Conservation (phyloP, 1,140 invertebrate genomes). For the Leptinotarsa defecta region DNA sequence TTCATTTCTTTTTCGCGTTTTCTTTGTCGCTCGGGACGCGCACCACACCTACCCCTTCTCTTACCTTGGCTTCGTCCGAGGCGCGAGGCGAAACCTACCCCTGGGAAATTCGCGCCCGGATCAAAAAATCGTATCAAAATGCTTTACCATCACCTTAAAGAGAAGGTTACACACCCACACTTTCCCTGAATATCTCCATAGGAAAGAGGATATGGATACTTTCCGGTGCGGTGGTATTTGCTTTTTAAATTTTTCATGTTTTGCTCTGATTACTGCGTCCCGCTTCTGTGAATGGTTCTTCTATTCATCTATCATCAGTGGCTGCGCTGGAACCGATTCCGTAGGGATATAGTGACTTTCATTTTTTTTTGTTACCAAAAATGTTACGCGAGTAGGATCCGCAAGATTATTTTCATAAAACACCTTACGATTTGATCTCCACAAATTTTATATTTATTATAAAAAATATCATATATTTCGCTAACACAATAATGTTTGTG, state of each 20-base stretch:
- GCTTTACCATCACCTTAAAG: conserved; percentile 31
- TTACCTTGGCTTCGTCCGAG: conserved; percentile 22
- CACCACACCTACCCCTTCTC: not conserved
- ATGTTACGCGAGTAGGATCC: no score
- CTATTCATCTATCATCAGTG: conserved; percentile 3
- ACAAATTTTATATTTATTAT: no score
- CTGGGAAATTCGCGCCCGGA: conserved; percentile 38
- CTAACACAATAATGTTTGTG: no score
- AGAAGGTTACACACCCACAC: conserved; percentile 15
- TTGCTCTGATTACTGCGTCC: conserved; percentile 28
- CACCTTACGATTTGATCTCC: no score
- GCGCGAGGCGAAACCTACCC: conserved; percentile 23
- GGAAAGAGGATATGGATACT: conserved; percentile 21
- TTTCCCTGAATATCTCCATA: conserved; percentile 12
- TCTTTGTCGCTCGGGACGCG: not conserved
- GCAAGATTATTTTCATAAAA: no score
- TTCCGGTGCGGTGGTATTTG: conserved; percentile 32
- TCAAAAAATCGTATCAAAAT: conserved; percentile 44
- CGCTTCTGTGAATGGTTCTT: conserved; percentile 17
- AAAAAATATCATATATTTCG: no score
- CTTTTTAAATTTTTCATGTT: conserved; percentile 28
- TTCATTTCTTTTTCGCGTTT: conserved; percentile 20
- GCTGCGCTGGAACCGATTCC: not conserved
- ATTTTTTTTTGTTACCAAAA: no score
- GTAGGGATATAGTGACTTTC: no score